Conservation (phyloP, 2,888 invertebrate genomes). For the Machimus atricapillus region DNA sequence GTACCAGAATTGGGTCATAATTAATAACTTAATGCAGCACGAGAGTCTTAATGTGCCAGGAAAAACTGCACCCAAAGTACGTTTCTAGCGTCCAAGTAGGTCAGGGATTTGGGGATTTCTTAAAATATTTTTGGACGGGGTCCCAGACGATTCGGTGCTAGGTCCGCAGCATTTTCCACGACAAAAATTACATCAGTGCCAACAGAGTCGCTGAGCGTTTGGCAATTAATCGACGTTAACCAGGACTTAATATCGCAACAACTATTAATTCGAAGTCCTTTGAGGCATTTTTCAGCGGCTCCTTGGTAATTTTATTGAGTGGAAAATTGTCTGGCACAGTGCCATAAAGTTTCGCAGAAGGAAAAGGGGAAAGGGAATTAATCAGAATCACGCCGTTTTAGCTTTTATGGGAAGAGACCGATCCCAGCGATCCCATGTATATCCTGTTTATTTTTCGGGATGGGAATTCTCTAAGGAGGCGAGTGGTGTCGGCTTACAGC, state of each 20-base stretch:
- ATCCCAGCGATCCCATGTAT: background rate
- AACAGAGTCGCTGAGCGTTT: background rate
- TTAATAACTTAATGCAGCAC: background rate
- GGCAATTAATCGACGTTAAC: background rate
- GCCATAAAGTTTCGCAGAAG: background rate
- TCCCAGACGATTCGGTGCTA: background rate
- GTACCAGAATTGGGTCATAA: background rate
- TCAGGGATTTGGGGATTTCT: background rate
- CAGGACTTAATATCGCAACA: background rate
- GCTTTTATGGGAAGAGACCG: background rate
- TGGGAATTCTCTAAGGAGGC: background rate
- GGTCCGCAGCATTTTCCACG: background rate
- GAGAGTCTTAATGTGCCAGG: background rate
- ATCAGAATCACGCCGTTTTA: conserved; percentile 16
- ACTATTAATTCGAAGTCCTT: background rate
- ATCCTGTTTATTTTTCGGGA: background rate
- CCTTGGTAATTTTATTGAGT: conserved; percentile 11
- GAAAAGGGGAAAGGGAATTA: background rate
- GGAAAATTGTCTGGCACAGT: conserved; percentile 10
- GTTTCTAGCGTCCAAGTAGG: background rate
- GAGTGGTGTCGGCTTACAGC: background rate
- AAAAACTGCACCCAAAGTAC: background rate
- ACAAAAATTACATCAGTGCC: background rate
- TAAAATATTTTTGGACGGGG: background rate
- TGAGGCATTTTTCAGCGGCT: conserved; percentile 1